A percentile compares a stretch with the other conserved stretches of the same genome.
phyloP scores from a whole-genome alignment of 2,113 vertebrate genomes.

The Eulemur macaco region DNA sequence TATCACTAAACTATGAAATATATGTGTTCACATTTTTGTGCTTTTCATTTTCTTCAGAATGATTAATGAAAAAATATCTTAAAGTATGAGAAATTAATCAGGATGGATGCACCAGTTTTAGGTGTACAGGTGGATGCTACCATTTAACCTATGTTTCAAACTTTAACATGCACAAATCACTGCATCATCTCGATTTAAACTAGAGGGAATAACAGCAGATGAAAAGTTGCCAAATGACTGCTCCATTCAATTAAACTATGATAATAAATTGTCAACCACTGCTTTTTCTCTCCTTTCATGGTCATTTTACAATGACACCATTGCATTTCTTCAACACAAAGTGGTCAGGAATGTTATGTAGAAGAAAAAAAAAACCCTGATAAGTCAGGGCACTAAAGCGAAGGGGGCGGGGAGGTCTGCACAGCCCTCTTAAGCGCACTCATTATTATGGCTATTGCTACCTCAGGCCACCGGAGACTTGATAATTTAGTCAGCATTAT shows the following conservation, averaged over 20 bases:
- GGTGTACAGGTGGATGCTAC: rapidly evolving
- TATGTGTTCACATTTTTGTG: background rate
- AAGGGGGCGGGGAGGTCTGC: conserved; percentile 79
- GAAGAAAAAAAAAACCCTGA: conserved; percentile 25
- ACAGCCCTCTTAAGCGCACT: conserved; percentile 92
- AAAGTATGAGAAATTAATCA: background rate
- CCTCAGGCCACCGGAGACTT: conserved; percentile 92
- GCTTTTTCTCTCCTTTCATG: conserved; percentile 46
- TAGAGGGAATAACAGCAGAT: background rate
- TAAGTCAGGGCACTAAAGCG: conserved; percentile 81
- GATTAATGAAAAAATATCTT: background rate
- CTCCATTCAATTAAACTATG: background rate
- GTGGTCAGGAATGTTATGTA: conserved; percentile 75
- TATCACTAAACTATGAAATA: background rate
- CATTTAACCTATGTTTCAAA: background rate
- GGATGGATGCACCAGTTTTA: background rate
- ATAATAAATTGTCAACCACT: background rate
- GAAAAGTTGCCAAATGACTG: background rate
- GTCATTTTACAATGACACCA: conserved; percentile 67
- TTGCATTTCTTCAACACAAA: conserved; percentile 56
- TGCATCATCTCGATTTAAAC: background rate
- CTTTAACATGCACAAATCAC: rapidly evolving
- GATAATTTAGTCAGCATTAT: conserved; percentile 98
- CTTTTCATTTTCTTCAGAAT: background rate
- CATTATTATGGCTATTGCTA: conserved; percentile 94